phyloP scores from a whole-genome alignment of 2,888 invertebrate species.

The Mystacides longicornis region DNA sequence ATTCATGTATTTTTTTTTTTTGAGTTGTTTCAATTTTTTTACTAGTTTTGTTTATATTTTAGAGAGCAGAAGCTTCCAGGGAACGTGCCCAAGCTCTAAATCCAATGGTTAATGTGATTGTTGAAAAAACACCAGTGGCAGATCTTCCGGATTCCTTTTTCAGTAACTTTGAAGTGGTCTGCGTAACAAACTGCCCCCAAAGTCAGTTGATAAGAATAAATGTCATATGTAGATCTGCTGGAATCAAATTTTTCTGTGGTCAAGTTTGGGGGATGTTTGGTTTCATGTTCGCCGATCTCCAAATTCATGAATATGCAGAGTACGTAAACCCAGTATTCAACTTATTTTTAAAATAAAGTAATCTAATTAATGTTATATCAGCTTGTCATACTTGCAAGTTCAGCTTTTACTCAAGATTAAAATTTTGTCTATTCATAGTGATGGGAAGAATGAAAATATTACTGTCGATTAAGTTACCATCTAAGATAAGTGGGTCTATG shows the following conservation, averaged over 20 bases:
- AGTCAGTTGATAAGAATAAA: conserved; percentile 69
- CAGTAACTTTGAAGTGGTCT: conserved; percentile 72
- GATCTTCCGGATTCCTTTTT: conserved; percentile 68
- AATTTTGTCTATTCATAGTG: too few species aligned
- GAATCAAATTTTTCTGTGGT: conserved; percentile 79
- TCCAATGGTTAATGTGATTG: conserved; percentile 81
- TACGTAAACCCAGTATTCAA: conserved; percentile 39
- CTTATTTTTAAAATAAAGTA: too few species aligned
- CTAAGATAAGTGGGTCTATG: too few species aligned
- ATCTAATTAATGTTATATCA: too few species aligned
- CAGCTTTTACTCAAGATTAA: too few species aligned
- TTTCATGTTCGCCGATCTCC: conserved; percentile 83
- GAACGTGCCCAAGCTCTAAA: conserved; percentile 77
- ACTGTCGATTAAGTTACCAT: too few species aligned
- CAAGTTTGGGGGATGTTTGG: conserved; percentile 93
- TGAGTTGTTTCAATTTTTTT: too few species aligned
- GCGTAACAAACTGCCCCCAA: conserved; percentile 67
- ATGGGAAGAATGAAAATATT: too few species aligned
- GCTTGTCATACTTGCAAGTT: too few species aligned
- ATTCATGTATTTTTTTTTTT: too few species aligned
- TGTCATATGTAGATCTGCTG: conserved; percentile 62
- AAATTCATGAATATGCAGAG: conserved; percentile 74
- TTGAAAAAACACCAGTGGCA: conserved; percentile 56
- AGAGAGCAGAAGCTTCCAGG: conserved; percentile 80
- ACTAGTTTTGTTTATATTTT: conserved; percentile 10